Base-by-base conservation (phyloP, 2,797 vertebrate species). In the Ciconia nigra region DNA sequence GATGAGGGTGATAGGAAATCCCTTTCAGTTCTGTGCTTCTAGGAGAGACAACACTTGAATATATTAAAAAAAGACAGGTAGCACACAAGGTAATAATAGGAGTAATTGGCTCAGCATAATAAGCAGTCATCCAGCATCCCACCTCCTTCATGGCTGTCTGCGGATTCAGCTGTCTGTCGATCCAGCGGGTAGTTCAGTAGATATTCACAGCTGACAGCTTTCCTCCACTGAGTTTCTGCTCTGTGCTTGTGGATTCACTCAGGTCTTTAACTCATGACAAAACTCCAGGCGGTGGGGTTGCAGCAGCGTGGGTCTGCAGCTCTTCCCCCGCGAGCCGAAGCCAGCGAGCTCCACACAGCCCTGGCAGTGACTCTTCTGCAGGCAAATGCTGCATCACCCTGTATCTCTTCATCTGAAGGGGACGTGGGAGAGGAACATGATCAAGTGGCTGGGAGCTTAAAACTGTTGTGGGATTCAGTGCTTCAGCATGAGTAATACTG, bases 311-410 rank as follows among this genome's bases (percentile, higher is more conserved):
- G 92, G 92, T 87, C 93, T 93, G 91, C 81, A 26, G 91, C 91
- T 93, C 85, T 61, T 83, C 76, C 84, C 69, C 81, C 4, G 18
- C 24, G 12, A 96, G 90, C 93, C 10, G 1, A 61, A 95, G 93
- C 71, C 76, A 28, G 66, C 9, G 16, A 96, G 90, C 87, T 95
- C 95, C 2, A 87, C 93, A 8, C 93, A 96, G 93, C 92, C 88
- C 95, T 97, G 96, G 94, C 97, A 94, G 93, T 54, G 92, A 95
- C 92, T 93, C 88, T 96, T 46, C 93, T 95, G 95, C 96, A 96
- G 97, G 94, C 93, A 24, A 95, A 95, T 92, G 94, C 95, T 97
- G 96, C 96, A 96, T 97, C 96, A 95, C 88, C 90, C 96, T 55
- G 3, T 89, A 39, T 93, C 94, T 96, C 91, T 90, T 94, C 83